Evolutionary conservation across 2,113 vertebrate species (phyloP), one percentile per base, ranked within the genome.

Genomic region (Mastomys natalensis): DNA sequence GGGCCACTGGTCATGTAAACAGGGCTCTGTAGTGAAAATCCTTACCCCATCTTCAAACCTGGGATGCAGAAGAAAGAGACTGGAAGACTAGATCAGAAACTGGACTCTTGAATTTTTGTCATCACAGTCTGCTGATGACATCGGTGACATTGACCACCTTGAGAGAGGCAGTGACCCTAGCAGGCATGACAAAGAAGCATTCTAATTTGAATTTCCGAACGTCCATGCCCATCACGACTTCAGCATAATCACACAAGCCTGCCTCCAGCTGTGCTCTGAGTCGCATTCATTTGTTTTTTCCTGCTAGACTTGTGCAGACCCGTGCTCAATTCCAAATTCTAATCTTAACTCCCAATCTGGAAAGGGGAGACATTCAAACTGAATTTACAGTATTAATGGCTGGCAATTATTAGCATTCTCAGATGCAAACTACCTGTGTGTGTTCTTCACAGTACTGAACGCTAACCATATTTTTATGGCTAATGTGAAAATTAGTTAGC

Each of bases 261-360:
- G 87, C n/a, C 92, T 98, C 95, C 95, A 97, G 95, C 96, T 97
- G 92, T 80, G 93, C 92, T 91, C 93, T 94, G 84, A 91, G 95
- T 95, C 97, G 84, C 73, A 97, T 95, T 95, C 91, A 89, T 92
- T 91, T 94, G 90, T 94, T 91, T 91, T 91, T 94, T 91, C 88
- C 87, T 96, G 45, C 88, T 87, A 68, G 53, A 97, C 96, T 96
- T 95, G 94, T 48, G 91, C 78, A 73, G 68, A 90, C 93, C 96
- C 92, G 48, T 77, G 80, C 76, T 81, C 95, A 90, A 95, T 78
- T 94, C 77, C 94, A 95, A 91, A 95, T 89, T 96, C 87, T 81
- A 95, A 88, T 90, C 70, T 93, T 97, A 94, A 91, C 45, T 87
- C 86, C 96, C 60, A 19, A 26, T 91, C 89, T 95, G 68, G 6